Percentiles rank a stretch among this genome's conserved stretches.
Evolutionary conservation across 2,113 vertebrate genomes (phyloP).

Genomic region (Uropsilus gracilis): DNA sequence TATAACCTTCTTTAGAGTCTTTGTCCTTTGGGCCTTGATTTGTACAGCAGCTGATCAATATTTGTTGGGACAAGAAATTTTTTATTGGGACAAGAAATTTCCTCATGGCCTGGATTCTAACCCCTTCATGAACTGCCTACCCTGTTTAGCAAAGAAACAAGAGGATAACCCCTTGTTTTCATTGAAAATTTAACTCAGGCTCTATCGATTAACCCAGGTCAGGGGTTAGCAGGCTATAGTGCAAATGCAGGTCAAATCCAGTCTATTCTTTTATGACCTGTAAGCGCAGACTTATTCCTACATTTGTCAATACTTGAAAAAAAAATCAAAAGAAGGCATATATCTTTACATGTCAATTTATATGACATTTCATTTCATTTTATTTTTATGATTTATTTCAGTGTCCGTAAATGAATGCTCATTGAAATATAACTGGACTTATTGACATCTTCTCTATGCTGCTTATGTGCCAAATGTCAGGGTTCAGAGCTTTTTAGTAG

Average conservation of each 20-base stretch:
- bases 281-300: not conserved
- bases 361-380: slow-evolving; percentile 12
- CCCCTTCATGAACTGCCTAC: not conserved
- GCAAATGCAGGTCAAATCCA: not conserved
- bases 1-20: not conserved
- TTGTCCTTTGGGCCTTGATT: not conserved
- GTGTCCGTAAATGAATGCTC: slow-evolving; percentile 25
- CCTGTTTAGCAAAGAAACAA: not conserved
- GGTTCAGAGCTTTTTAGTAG: not conserved
- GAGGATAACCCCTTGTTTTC: not conserved
- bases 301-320: slow-evolving; percentile 7
- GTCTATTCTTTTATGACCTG: not conserved
- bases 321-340: not conserved
- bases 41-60: not conserved
- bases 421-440: not conserved
- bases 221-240: not conserved
- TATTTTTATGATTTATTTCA: no score
- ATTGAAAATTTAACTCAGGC: not conserved
- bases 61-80: not conserved
- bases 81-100: not conserved
- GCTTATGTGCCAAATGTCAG: not conserved
- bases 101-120: not conserved
- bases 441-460: not conserved
- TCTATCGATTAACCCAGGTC: not conserved
- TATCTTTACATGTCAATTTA: slow-evolving; percentile 37